Percentiles rank a stretch among this genome's conserved stretches.
These are phyloP conservation scores for Eupeodes luniger DNA, from an alignment of 2,888 invertebrate genomes.

Conservation along the genomic window DNA sequence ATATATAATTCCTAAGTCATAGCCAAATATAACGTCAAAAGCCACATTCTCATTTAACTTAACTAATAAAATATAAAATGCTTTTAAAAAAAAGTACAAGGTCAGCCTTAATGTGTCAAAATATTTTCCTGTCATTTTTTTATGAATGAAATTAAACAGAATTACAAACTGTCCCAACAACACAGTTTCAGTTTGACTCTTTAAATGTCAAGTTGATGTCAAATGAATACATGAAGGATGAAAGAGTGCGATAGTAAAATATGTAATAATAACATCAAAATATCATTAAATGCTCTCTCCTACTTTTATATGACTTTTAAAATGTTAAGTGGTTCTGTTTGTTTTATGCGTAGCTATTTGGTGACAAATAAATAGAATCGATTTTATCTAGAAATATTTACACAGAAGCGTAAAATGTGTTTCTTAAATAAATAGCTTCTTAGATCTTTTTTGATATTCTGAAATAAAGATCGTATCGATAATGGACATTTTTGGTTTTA, in stretches of 20 bases:
- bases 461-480: conserved; percentile 14
- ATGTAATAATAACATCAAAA: not conserved
- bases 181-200: conserved; percentile 1
- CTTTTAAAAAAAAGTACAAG: conserved; percentile 29
- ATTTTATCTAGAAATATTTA: not conserved
- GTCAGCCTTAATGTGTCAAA: conserved; percentile 42
- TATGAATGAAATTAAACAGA: conserved; percentile 27
- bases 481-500: not conserved
- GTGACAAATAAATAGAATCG: not conserved
- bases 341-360: not conserved
- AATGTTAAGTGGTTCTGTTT: not conserved
- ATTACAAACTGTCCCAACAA: not conserved
- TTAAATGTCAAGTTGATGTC: conserved; percentile 33
- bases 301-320: not conserved
- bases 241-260: not conserved
- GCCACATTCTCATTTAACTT: conserved; percentile 12
- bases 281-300: not conserved
- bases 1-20: not conserved
- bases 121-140: conserved; percentile 18
- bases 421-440: not conserved
- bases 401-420: conserved; percentile 1
- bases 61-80: conserved; percentile 7
- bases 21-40: conserved; percentile 37
- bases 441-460: not conserved
- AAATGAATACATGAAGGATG: not conserved